Conservation (phyloP, 2,888 invertebrate genomes). For the Papilio demoleus region DNA sequence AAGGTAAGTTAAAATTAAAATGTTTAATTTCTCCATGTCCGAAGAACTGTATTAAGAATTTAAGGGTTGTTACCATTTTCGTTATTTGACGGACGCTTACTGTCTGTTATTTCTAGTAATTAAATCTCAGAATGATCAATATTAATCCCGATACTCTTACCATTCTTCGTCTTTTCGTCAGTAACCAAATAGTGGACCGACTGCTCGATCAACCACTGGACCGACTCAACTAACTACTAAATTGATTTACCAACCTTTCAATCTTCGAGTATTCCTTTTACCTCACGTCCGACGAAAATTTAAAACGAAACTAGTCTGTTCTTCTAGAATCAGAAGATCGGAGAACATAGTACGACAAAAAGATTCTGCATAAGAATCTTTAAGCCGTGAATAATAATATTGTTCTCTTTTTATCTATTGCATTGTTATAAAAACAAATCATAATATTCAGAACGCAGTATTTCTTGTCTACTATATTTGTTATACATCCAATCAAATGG, state of each 20-base stretch:
- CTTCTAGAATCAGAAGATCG: neutral
- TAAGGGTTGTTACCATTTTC: too few relatives aligned
- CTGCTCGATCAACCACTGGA: neutral
- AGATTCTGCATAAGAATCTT: neutral
- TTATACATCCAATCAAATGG: neutral
- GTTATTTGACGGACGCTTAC: too few relatives aligned
- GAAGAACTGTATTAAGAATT: too few relatives aligned
- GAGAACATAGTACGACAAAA: neutral
- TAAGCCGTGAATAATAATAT: neutral
- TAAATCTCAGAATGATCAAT: too few relatives aligned
- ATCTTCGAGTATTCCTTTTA: neutral
- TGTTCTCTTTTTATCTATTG: neutral
- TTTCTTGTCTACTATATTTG: neutral
- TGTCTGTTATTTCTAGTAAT: too few relatives aligned
- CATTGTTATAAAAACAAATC: neutral
- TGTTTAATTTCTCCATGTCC: too few relatives aligned
- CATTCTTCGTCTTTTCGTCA: too few relatives aligned
- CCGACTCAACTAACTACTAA: neutral
- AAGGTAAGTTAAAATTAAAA: conserved; percentile 1
- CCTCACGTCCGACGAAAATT: too few relatives aligned
- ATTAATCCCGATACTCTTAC: too few relatives aligned
- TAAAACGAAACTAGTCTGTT: too few relatives aligned
- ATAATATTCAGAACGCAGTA: neutral
- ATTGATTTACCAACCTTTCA: neutral
- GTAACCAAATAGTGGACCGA: too few relatives aligned